Conservation (phyloP, 1,140 invertebrate species). For the Ladona fulva region DNA sequence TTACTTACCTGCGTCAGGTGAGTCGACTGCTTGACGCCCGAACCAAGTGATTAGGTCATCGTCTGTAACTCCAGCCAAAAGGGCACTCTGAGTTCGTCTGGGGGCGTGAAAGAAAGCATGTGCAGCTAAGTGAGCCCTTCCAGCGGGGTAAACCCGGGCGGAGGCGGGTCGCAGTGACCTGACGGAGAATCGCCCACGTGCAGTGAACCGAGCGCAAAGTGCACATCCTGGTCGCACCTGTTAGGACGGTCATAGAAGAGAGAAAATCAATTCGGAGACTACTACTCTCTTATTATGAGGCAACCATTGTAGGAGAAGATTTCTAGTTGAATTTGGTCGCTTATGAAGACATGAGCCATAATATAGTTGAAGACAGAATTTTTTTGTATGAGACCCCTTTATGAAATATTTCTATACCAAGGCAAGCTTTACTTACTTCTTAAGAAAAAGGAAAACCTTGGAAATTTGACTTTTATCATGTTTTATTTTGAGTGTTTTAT, state of each 20-base stretch:
- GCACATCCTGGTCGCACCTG: conserved; percentile 42
- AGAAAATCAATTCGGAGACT: too few relatives aligned
- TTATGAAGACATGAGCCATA: too few relatives aligned
- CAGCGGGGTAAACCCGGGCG: conserved; percentile 48
- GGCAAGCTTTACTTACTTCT: too few relatives aligned
- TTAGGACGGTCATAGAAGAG: background rate
- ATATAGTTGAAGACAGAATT: too few relatives aligned
- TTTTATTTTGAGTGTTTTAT: too few relatives aligned
- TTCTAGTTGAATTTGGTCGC: too few relatives aligned
- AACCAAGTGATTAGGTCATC: conserved; percentile 57
- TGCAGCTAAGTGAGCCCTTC: conserved; percentile 46
- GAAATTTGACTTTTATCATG: too few relatives aligned
- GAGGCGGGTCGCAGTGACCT: conserved; percentile 48
- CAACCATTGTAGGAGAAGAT: too few relatives aligned
- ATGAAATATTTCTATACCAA: too few relatives aligned
- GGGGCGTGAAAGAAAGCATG: conserved; percentile 50
- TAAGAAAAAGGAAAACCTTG: too few relatives aligned
- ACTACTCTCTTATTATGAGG: too few relatives aligned
- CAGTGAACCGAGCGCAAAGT: conserved; percentile 47
- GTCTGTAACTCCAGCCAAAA: conserved; percentile 46
- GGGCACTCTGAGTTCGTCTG: conserved; percentile 38
- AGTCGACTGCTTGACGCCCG: conserved; percentile 28
- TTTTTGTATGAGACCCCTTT: too few relatives aligned
- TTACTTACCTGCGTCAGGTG: conserved; percentile 11
- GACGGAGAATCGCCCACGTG: conserved; percentile 45